Base-by-base conservation (phyloP, 2,113 vertebrate genomes). In the Calidris pugnax region DNA sequence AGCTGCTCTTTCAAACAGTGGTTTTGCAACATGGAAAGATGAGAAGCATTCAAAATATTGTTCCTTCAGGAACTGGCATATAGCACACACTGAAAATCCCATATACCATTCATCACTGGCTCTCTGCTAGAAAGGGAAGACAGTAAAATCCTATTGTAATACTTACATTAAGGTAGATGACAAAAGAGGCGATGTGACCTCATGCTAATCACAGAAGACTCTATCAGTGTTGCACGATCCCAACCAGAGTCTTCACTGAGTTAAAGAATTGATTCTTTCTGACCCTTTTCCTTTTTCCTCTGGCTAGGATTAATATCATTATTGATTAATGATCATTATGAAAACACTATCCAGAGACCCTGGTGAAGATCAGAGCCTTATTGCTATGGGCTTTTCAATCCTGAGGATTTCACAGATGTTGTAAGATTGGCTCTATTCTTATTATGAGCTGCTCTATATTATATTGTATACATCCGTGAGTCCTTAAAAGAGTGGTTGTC, bases 181-280 rank as follows among this genome's bases (percentile, higher is more conserved):
- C 32, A 41, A 45, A 57, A 94, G 57, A 35, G 53, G 5, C 11
- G 6, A 39, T 73, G 89, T 57, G 80, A 48, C 73, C 53, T 87
- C 79, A 81, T 72, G 67, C 47, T 89, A 87, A 85, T 67, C 62
- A 66, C 69, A 81, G 51, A 30, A 45, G 68, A 27, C 10, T 87
- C 53, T 82, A 35, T 75, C 32, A 32, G 35, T 28, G 39, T 84
- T 92, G 30, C 35, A 64, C 3, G 22, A 81, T 62, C 57, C 62
- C 67, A 85, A 23, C 53, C 79, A 90, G 16, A 35, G 51, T 77
- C 35, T 62, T 73, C 37, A 13, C n/a, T 43, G 53, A 56, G 37
- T 78, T 78, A 60, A 89, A 77, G 43, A 91, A 82, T 43, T 87
- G 16, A 91, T 96, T 95, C 35, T 82, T 73, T 62, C 62, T 91